These are phyloP conservation scores for Nyctibius bracteatus DNA, from an alignment of 2,113 vertebrate genomes.

Conservation along the genomic window DNA sequence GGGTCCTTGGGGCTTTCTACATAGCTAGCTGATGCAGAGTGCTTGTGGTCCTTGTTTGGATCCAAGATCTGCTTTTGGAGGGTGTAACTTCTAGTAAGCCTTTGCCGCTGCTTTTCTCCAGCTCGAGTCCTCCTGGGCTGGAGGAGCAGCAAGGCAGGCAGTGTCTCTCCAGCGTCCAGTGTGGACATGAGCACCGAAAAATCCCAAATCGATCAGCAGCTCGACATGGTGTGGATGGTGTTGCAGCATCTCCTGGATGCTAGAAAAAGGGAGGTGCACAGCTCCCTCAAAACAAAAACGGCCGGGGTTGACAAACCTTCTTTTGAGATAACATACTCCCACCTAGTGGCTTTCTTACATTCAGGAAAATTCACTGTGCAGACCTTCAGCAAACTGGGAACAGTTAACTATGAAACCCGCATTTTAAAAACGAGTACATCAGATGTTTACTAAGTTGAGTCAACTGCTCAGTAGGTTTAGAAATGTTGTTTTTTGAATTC, in stretches of 20 bases:
- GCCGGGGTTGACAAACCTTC: too few relatives aligned
- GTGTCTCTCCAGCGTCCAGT: background rate
- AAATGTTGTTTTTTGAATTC: background rate
- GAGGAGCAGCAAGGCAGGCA: background rate
- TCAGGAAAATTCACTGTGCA: background rate
- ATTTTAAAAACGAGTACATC: background rate
- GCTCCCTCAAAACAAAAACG: background rate
- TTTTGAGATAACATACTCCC: conserved; percentile 21
- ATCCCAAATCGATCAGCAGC: too few relatives aligned
- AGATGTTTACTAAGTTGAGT: background rate
- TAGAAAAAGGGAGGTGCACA: background rate
- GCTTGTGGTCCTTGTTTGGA: background rate
- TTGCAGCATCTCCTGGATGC: background rate
- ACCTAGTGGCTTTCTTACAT: conserved; percentile 21
- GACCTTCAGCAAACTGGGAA: background rate
- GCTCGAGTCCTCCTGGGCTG: background rate
- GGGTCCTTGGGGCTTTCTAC: background rate
- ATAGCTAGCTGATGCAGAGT: background rate
- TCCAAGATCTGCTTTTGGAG: background rate
- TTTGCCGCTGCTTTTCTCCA: background rate
- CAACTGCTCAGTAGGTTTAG: background rate
- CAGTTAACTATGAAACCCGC: background rate
- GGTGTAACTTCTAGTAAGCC: background rate
- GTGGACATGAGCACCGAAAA: accelerated
- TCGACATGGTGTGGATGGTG: accelerated